Evolutionary conservation across 2,113 vertebrate species (phyloP), one percentile per base, ranked within the genome.

Genomic region (Acrocephalus kingi): DNA sequence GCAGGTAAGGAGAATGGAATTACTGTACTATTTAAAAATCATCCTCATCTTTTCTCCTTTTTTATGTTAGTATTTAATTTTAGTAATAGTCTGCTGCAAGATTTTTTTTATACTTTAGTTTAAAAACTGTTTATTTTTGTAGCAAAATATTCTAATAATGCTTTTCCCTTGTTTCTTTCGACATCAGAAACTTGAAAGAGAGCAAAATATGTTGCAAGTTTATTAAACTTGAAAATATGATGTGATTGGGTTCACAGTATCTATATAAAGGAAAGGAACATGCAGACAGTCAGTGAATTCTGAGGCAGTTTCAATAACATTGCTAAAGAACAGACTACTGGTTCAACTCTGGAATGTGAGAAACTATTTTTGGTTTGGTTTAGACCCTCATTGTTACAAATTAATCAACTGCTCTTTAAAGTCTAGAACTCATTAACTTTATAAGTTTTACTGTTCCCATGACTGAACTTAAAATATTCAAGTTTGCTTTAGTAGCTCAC

Each of bases 341-440:
- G 89, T 94, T 95, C 94, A 89, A 6, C 94, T 86, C 73, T 96
- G 97, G 98, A 98, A 98, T 98, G 97, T 98, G 97, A 97, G 90
- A 97, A 97, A 97, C 97, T 98, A 97, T 98, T 97, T 98, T 97
- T 95, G 94, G 96, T 96, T 97, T 97, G 95, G 41, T 97, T 97
- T 98, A 98, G 97, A 96, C 43, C 80, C 89, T 98, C 93, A 95
- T 86, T 97, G 98, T 98, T 98, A 98, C 98, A 98, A 95, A 98
- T 98, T 98, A 98, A 98, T 98, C 98, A 96, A 92, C 96, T 96
- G 94, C 94, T 95, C 97, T 97, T 97, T 98, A 97, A 98, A 97
- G 97, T 98, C 98, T 98, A 97, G 96, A 98, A 98, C 83, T 98
- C 97, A 98, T 98, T 98, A 98, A 98, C 98, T 98, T 98, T 94